phyloP scores from a whole-genome alignment of 2,888 invertebrate species.

The Clitarchus hookeri region DNA sequence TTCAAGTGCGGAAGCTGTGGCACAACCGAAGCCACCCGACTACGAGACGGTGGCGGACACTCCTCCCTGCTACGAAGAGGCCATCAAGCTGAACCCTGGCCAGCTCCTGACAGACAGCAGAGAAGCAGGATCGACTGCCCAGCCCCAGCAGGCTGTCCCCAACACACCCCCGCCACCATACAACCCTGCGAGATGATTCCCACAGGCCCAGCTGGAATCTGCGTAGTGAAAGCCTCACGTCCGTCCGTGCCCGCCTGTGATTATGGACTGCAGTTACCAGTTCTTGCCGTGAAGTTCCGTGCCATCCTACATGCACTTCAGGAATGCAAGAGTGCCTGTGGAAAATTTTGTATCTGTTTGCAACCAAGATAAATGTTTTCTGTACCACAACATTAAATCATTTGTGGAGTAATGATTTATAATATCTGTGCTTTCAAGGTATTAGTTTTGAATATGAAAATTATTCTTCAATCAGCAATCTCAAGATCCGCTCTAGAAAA shows the following conservation, averaged over 20 bases:
- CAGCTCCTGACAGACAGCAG: constrained; percentile 54
- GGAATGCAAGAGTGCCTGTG: background rate
- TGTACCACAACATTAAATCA: background rate
- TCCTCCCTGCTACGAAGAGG: constrained; percentile 75
- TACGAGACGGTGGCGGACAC: constrained; percentile 70
- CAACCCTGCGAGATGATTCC: constrained; percentile 14
- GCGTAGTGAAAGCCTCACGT: background rate
- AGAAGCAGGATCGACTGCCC: background rate
- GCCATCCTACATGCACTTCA: background rate
- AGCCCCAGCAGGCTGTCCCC: constrained; percentile 1
- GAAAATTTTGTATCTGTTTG: background rate
- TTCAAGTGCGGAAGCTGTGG: constrained; percentile 12
- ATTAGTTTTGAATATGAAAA: background rate
- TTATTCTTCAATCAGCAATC: too few relatives aligned
- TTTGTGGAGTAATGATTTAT: background rate
- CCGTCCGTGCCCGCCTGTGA: background rate
- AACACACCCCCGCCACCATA: constrained; percentile 20
- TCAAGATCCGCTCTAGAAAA: background rate
- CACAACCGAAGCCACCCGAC: constrained; percentile 70
- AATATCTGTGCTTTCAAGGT: background rate
- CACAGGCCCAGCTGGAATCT: background rate
- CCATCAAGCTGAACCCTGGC: constrained; percentile 70
- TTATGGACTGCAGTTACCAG: too few relatives aligned
- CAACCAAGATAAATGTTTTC: background rate
- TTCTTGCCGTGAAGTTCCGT: background rate